phyloP scores from a whole-genome alignment of 2,888 invertebrate species.

The Drosophila paucipuncta region DNA sequence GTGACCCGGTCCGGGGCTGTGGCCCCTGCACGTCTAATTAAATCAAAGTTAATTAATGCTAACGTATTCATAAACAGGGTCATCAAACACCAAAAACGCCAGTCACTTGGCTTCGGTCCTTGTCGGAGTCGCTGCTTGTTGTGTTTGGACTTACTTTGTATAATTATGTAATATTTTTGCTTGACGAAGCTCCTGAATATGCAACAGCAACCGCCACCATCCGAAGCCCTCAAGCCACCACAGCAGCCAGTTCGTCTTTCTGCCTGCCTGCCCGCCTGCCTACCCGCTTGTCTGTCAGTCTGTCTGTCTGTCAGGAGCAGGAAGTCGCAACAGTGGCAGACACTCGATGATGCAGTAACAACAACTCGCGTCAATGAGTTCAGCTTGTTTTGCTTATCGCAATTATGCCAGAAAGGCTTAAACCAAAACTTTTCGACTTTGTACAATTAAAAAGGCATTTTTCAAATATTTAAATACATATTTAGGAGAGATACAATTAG shows the following conservation, averaged over 20 bases:
- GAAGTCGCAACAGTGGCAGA: conserved; percentile 40
- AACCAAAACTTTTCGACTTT: conserved; percentile 64
- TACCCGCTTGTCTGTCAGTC: not conserved
- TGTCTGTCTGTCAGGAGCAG: conserved; percentile 51
- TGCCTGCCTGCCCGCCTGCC: not conserved
- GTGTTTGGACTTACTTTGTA: conserved; percentile 60
- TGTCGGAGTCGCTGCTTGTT: conserved; percentile 16
- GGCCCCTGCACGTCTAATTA: conserved; percentile 77
- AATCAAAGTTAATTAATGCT: conserved; percentile 84
- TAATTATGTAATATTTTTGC: conserved; percentile 77
- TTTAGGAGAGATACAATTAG: conserved; percentile 41
- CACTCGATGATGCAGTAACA: conserved; percentile 49
- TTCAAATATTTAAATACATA: conserved; percentile 74
- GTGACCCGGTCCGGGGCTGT: conserved; percentile 48
- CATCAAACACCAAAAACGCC: conserved; percentile 73
- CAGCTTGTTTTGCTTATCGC: conserved; percentile 22
- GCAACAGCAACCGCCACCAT: conserved; percentile 50
- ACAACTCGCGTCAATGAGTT: conserved; percentile 27
- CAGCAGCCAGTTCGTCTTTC: conserved; percentile 10
- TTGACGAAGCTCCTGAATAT: conserved; percentile 66
- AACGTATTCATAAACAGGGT: conserved; percentile 82
- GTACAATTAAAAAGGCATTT: conserved; percentile 76
- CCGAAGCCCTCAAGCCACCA: conserved; percentile 9
- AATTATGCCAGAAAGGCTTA: conserved; percentile 68
- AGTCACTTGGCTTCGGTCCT: conserved; percentile 34